Percentiles rank a stretch among this genome's conserved stretches.
Evolutionary conservation across 2,888 invertebrate genomes (phyloP).

Genomic region (Dione vanillae): DNA sequence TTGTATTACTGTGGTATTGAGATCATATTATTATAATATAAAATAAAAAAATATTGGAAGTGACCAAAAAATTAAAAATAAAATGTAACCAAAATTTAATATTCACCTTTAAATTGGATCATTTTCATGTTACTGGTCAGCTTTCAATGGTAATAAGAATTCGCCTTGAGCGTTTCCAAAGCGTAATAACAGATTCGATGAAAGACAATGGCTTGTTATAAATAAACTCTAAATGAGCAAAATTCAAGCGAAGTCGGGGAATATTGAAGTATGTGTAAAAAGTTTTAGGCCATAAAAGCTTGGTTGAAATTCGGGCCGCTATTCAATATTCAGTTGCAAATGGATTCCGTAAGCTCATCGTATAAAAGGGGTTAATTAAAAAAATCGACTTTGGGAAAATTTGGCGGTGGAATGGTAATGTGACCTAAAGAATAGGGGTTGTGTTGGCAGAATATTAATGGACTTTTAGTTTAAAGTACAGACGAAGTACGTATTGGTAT

Average conservation of each 20-base stretch:
- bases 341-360: conserved; percentile 34
- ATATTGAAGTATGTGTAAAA: conserved; percentile 15
- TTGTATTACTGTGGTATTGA: too few relatives aligned
- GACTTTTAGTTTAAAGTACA: background rate
- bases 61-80: too few relatives aligned
- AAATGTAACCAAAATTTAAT: too few relatives aligned
- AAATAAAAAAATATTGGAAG: too few relatives aligned
- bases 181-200: background rate
- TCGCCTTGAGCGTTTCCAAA: too few relatives aligned
- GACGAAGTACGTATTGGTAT: too few relatives aligned
- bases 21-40: too few relatives aligned
- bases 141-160: too few relatives aligned
- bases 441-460: conserved; percentile 2
- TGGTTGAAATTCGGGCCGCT: conserved; percentile 23
- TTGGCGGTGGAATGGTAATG: conserved; percentile 15
- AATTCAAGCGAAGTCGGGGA: background rate
- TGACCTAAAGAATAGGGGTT: conserved; percentile 6
- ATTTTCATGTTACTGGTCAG: too few relatives aligned
- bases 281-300: conserved; percentile 30
- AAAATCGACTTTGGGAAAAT: conserved; percentile 24
- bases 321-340: conserved; percentile 37
- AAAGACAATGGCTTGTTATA: background rate
- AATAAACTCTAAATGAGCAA: background rate
- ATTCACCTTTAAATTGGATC: too few relatives aligned
- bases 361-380: conserved; percentile 38